phyloP scores from a whole-genome alignment of 2,888 invertebrate species.

The Pycnomerus fuliginosus region DNA sequence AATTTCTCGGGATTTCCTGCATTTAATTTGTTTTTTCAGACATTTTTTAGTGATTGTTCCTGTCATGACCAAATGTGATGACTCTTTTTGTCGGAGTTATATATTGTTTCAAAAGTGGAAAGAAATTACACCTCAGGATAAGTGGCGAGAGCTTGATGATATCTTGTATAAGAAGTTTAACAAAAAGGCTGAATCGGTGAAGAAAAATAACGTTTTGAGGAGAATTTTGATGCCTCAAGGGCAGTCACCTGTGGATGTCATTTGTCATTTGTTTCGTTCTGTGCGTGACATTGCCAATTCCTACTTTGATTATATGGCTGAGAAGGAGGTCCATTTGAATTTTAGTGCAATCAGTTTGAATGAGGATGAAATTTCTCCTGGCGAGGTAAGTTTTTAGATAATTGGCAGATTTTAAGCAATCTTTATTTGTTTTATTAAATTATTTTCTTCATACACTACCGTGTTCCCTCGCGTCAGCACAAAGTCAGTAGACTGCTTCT shows the following conservation, averaged over 20 bases:
- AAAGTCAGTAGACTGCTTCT: too few species aligned
- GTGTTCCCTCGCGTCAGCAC: too few species aligned
- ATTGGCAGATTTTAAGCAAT: too few species aligned
- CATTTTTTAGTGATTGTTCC: too few species aligned
- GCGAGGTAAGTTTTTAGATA: too few species aligned
- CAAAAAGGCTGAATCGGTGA: slow-evolving; percentile 29
- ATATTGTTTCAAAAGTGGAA: slow-evolving; percentile 41
- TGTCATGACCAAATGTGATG: slow-evolving; percentile 28
- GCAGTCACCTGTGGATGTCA: slow-evolving; percentile 24
- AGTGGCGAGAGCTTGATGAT: slow-evolving; percentile 31
- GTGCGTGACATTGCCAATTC: slow-evolving; percentile 21
- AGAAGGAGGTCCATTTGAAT: slow-evolving; percentile 23
- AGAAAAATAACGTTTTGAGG: slow-evolving; percentile 30
- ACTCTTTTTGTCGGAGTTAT: slow-evolving; percentile 38
- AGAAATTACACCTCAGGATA: slow-evolving; percentile 21
- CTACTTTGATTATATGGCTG: slow-evolving; percentile 35
- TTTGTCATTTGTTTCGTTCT: slow-evolving; percentile 26
- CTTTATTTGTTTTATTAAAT: too few species aligned
- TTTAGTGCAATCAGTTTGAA: too few species aligned
- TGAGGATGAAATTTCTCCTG: too few species aligned
- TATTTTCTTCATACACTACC: too few species aligned
- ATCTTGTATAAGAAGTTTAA: slow-evolving; percentile 33
- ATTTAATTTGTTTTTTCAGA: too few species aligned
- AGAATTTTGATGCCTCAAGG: slow-evolving; percentile 29
- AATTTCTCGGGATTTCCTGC: too few species aligned